Conservation (phyloP, 2,113 vertebrate species). For the Oceanodroma tethys region DNA sequence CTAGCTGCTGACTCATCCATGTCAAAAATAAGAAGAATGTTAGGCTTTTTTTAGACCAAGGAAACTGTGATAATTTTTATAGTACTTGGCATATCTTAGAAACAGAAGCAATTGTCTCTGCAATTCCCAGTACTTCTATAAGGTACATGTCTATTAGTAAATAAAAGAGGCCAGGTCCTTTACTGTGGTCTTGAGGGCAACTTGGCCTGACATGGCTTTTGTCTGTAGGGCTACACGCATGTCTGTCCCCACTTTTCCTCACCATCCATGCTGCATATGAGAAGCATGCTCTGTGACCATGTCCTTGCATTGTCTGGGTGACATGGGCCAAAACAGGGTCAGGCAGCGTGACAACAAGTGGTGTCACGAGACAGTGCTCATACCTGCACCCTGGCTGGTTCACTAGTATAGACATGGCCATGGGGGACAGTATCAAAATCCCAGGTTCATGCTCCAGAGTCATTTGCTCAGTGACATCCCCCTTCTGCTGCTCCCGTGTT, state of each 20-base stretch:
- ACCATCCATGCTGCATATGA: not conserved
- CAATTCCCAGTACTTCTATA: not conserved
- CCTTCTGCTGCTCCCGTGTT: not conserved
- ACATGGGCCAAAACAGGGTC: not conserved
- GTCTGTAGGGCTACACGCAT: rapidly evolving
- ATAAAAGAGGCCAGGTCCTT: not conserved
- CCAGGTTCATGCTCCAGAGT: not conserved
- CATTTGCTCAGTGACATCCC: not conserved
- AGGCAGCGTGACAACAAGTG: rapidly evolving
- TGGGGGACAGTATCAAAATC: not conserved
- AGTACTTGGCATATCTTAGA: not conserved
- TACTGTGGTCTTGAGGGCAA: not conserved
- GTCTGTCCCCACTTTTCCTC: not conserved
- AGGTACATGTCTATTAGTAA: not conserved
- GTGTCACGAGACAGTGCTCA: not conserved
- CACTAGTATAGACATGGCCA: rapidly evolving
- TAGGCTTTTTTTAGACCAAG: slow-evolving; percentile 7
- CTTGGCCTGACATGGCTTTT: not conserved
- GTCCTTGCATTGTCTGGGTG: not conserved
- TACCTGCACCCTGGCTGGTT: not conserved
- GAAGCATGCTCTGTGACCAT: not conserved
- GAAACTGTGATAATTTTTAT: not conserved
- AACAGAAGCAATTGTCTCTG: not conserved
- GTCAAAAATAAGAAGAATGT: slow-evolving; percentile 13
- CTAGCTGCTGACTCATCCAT: slow-evolving; percentile 52